Conservation (phyloP, 2,888 invertebrate species). For the Crepidodera aurea region DNA sequence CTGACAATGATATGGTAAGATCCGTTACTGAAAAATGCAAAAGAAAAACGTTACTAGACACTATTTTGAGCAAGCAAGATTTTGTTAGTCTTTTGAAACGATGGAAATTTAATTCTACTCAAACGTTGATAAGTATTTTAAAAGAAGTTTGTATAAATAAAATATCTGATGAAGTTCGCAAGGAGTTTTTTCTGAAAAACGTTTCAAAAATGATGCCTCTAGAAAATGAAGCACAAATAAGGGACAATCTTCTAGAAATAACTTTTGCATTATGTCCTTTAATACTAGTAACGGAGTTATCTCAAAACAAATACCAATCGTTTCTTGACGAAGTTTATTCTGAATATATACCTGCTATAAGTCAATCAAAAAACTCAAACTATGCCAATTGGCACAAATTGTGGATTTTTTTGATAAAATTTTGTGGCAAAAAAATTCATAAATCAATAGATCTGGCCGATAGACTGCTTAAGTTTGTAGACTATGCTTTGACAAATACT, state of each 20-base stretch:
- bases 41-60: neutral
- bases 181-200: constrained; percentile 34
- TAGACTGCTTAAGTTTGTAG: constrained; percentile 71
- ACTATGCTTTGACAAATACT: constrained; percentile 72
- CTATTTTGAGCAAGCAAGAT: constrained; percentile 10
- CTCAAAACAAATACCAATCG: constrained; percentile 33
- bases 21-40: neutral
- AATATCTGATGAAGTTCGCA: constrained; percentile 32
- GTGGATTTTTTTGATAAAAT: constrained; percentile 54
- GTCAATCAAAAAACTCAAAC: constrained; percentile 41
- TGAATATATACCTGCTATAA: constrained; percentile 47
- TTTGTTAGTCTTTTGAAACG: constrained; percentile 12
- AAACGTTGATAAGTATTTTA: constrained; percentile 27
- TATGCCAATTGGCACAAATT: constrained; percentile 52
- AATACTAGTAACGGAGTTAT: constrained; percentile 37
- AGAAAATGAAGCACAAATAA: constrained; percentile 30
- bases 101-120: constrained; percentile 8
- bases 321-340: constrained; percentile 38
- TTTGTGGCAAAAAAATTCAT: constrained; percentile 52
- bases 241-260: constrained; percentile 39
- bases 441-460: constrained; percentile 52
- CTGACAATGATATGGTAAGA: neutral
- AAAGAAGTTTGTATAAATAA: constrained; percentile 35
- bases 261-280: constrained; percentile 39
- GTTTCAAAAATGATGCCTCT: constrained; percentile 41